Evolutionary conservation across 2,797 vertebrate genomes (phyloP).

Genomic region (Halcyon smyrnensis): DNA sequence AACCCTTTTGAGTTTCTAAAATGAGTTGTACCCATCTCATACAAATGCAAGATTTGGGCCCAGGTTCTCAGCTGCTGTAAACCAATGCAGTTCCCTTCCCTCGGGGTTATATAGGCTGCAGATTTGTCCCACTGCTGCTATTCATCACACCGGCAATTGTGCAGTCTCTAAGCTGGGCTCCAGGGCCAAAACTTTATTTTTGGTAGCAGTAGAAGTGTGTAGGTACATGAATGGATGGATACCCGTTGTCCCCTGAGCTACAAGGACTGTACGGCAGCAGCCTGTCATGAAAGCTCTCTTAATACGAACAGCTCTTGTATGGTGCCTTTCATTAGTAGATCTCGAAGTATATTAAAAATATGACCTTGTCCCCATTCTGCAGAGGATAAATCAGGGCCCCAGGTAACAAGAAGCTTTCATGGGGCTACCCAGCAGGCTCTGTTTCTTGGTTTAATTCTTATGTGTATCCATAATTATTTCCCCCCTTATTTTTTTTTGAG

Average conservation of each 20-base stretch:
- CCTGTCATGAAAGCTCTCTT: background rate
- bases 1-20: background rate
- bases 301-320: background rate
- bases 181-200: constrained; percentile 22
- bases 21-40: background rate
- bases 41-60: background rate
- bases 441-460: background rate
- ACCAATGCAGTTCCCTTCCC: background rate
- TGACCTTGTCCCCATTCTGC: background rate
- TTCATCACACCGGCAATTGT: constrained; percentile 8
- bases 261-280: background rate
- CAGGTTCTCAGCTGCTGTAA: background rate
- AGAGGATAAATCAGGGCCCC: background rate
- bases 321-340: background rate
- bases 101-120: background rate
- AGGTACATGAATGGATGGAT: background rate
- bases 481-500: background rate
- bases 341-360: background rate
- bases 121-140: background rate
- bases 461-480: background rate
- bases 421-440: background rate
- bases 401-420: background rate
- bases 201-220: background rate
- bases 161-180: background rate
- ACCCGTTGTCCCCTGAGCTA: background rate